phyloP scores from a whole-genome alignment of 2,888 invertebrate species.

The Parnassius apollo region DNA sequence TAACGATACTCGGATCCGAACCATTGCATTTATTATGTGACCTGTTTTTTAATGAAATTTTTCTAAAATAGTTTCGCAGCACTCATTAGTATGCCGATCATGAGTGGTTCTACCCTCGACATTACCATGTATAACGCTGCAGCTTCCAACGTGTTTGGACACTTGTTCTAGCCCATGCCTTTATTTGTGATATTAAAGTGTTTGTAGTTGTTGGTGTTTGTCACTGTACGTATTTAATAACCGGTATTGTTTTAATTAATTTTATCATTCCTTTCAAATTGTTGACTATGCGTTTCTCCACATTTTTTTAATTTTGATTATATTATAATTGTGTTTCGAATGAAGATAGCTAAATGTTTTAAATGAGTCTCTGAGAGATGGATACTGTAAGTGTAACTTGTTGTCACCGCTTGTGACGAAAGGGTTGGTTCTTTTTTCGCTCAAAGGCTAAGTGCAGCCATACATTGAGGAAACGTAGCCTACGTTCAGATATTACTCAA shows the following conservation, averaged over 20 bases:
- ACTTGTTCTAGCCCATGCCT: conserved; percentile 53
- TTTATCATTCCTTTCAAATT: conserved; percentile 12
- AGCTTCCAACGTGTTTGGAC: conserved; percentile 54
- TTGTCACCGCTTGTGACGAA: too few relatives aligned
- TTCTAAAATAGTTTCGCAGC: conserved; percentile 62
- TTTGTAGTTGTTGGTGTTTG: conserved; percentile 31
- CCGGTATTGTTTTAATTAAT: conserved; percentile 21
- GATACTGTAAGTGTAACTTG: too few relatives aligned
- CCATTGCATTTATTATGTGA: conserved; percentile 69
- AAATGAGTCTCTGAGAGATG: too few relatives aligned
- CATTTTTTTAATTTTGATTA: too few relatives aligned
- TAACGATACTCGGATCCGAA: conserved; percentile 55
- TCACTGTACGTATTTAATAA: conserved; percentile 32
- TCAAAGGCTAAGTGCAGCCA: too few relatives aligned
- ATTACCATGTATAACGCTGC: conserved; percentile 58
- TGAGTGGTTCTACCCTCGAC: conserved; percentile 51
- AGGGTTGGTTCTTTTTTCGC: too few relatives aligned
- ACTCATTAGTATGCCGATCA: conserved; percentile 67
- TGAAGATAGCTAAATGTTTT: too few relatives aligned
- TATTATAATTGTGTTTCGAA: too few relatives aligned
- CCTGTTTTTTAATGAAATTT: conserved; percentile 67
- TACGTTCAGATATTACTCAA: too few relatives aligned
- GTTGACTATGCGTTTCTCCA: too few relatives aligned
- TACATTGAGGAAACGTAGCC: too few relatives aligned
- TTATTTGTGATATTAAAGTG: conserved; percentile 39